Evolutionary conservation across 2,888 invertebrate genomes (phyloP), one percentile per base, ranked within the genome.

Genomic region (Drosophila demipolita): DNA sequence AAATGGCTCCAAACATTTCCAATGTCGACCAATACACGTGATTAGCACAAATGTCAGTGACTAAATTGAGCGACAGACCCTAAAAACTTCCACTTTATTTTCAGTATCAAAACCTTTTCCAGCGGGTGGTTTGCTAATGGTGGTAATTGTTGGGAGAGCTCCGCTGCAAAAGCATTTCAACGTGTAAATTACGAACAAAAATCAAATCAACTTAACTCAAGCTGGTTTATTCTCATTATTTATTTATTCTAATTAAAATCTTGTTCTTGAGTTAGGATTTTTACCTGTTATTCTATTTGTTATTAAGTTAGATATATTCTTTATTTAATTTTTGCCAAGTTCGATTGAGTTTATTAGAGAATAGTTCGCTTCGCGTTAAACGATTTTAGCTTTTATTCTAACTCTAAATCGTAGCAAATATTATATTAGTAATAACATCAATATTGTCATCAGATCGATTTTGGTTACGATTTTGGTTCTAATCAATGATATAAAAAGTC

Each of bases 21-120:
- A 69, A 50, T 63, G 59, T 53, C 59, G 58, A 61, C 69, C 66
- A 73, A 52, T 64, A 66, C 64, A 73, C 70, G 82, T 73, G 82
- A 79, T 85, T 74, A 82, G 73, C 78, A 73, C n/a, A 52, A 66
- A 68, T 74, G 65, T 73, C 42, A 59, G 50, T 50, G 75, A 54
- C 67, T n/a, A 75, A 75, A 75, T 52, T 53, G 58, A 52, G 38
- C 67, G 38, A 52, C 54, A 63, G 52, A 61, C 35, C 36, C 53
- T 20, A 45, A 59, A 40, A 38, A 26, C n/a, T 17, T 62, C 32
- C 11, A 65, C 58, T 65, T 61, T 36, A 62, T 69, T 69, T 58
- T 53, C 50, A 62, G 23, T 48, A 36, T 20, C 33, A 17, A n/a
- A 36, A 35, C 23, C 26, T 42, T 48, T 40, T 29, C 36, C 50